Evolutionary conservation across 2,797 vertebrate genomes (phyloP), one percentile per base, ranked within the genome.

Genomic region (Taenioides sp.): DNA sequence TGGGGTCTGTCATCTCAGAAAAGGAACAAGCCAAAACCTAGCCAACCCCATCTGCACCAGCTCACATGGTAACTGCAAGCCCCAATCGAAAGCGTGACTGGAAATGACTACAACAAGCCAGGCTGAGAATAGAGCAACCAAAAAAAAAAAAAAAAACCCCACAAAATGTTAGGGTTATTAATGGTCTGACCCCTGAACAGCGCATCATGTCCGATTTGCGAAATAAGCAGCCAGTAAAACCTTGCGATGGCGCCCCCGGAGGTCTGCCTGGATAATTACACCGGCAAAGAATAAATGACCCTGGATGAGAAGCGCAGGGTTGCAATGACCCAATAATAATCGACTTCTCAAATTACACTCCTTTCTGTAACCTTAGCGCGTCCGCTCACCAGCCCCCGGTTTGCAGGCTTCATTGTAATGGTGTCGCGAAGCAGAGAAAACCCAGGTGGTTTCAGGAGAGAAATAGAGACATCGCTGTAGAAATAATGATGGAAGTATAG

Each of bases 121-220:
- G 65, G 25, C 57, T 16, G 25, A 52, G 65, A 69, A 74, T 27
- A n/a, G 59, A 23, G 61, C 60, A n/a, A n/a, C n/a, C n/a, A n/a
- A 34, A 20, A 80, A 28, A 28, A 28, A 28, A 4, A 10, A 37
- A 37, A 37, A 37, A 9, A 1, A 34, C 31, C 1, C 34, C 34
- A 7, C 34, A 37, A 37, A 37, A 37, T 2, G 9, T 37, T 10
- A 9, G 34, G 65, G 43, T 47, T 79, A 67, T 88, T 89, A 90
- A 90, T 87, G 88, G 87, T 72, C 69, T 89, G 88, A 89, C 84
- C 85, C 80, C 37, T 47, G 18, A 65, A 86, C 72, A 74, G 2
- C 9, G 28, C 0, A 4, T 17, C 7, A 40, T 28, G 64, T 76
- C 74, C 49, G 18, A 66, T 70, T 55, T 7, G 72, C 70, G 67